phyloP scores from a whole-genome alignment of 2,888 invertebrate genomes.

The Heliconius aoede region DNA sequence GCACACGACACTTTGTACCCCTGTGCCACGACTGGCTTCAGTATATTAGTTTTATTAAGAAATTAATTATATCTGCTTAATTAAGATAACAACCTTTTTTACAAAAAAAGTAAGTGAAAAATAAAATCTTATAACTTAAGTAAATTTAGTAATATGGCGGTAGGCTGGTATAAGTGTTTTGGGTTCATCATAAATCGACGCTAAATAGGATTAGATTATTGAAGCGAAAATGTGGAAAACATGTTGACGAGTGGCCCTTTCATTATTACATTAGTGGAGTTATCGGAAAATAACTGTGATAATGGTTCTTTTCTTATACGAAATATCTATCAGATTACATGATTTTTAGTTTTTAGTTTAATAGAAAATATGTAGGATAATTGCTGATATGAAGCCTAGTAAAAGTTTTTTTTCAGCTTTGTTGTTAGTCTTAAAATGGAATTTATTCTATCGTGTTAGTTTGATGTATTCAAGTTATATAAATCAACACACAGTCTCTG shows the following conservation, averaged over 20 bases:
- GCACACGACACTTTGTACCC: too few relatives aligned
- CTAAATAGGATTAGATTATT: slow-evolving; percentile 27
- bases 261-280: slow-evolving; percentile 22
- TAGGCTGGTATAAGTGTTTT: slow-evolving; percentile 15
- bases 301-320: slow-evolving; percentile 24
- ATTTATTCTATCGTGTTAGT: too few relatives aligned
- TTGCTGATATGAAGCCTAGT: background rate
- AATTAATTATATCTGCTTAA: too few relatives aligned
- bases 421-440: background rate
- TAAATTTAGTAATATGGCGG: background rate
- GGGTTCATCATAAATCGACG: slow-evolving; percentile 27
- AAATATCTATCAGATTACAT: slow-evolving; percentile 25
- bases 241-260: slow-evolving; percentile 41
- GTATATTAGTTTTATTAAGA: too few relatives aligned
- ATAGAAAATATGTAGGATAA: background rate
- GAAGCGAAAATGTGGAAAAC: slow-evolving; percentile 41
- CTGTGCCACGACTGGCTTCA: too few relatives aligned
- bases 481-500: too few relatives aligned
- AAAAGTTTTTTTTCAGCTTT: background rate
- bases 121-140: background rate
- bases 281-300: slow-evolving; percentile 6
- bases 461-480: too few relatives aligned
- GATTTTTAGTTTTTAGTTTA: background rate
- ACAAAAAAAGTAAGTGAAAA: background rate
- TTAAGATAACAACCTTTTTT: too few relatives aligned